Conservation (phyloP, 2,797 vertebrate species). For the Florisuga fusca region DNA sequence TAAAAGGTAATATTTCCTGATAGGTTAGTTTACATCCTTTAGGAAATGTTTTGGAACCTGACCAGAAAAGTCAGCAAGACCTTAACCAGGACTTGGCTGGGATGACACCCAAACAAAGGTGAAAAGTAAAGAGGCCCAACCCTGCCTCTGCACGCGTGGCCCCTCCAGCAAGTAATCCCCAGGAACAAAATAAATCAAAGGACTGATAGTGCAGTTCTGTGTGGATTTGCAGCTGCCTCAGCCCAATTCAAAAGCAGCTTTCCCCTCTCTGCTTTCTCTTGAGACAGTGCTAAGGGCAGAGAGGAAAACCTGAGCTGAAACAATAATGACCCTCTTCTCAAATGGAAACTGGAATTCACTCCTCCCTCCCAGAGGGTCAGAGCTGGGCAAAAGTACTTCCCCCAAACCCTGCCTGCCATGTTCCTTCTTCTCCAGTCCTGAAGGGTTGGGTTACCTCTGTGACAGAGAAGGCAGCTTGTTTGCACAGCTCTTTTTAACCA, state of each 20-base stretch:
- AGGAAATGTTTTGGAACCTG: constrained; percentile 17
- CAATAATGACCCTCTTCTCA: neutral
- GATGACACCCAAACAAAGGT: neutral
- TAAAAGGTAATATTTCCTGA: constrained; percentile 43
- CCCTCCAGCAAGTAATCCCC: neutral
- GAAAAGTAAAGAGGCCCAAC: neutral
- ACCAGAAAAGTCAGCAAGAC: constrained; percentile 22
- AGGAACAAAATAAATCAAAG: neutral
- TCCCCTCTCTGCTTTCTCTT: neutral
- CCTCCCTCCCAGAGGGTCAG: neutral
- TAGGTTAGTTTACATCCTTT: constrained; percentile 52
- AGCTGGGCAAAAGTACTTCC: neutral
- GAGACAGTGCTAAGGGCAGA: neutral
- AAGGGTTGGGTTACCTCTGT: neutral
- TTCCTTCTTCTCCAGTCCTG: neutral
- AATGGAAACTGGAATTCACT: neutral
- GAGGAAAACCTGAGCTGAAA: neutral
- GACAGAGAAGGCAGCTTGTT: neutral
- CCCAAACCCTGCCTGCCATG: neutral
- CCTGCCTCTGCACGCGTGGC: neutral
- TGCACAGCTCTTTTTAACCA: neutral
- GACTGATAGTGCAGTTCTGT: neutral
- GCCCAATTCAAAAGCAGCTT: neutral
- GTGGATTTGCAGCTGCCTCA: neutral
- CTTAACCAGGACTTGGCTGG: neutral